phyloP scores from a whole-genome alignment of 2,113 vertebrate genomes.

The Catharus bicknelli region DNA sequence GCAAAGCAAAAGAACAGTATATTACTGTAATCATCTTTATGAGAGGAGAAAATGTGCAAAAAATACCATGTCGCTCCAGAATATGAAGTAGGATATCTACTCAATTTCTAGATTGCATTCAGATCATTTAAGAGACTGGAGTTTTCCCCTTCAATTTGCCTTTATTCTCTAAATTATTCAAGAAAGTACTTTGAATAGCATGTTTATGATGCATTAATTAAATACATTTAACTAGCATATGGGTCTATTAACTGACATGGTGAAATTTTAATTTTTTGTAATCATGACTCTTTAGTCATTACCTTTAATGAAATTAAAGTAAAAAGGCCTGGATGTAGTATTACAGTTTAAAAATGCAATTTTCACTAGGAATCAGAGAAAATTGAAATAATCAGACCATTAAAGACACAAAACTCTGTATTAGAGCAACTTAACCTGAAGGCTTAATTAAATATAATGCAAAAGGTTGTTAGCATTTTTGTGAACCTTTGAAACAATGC shows the following conservation, averaged over 20 bases:
- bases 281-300: conserved; percentile 38
- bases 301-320: conserved; percentile 33
- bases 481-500: conserved; percentile 55
- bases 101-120: neutral
- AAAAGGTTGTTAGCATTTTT: conserved; percentile 36
- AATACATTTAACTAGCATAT: conserved; percentile 34
- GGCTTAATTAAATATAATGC: conserved; percentile 44
- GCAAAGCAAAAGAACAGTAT: neutral
- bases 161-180: conserved; percentile 9
- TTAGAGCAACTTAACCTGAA: conserved; percentile 52
- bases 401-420: conserved; percentile 32
- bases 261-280: conserved; percentile 29
- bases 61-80: neutral
- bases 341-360: conserved; percentile 42
- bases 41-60: neutral
- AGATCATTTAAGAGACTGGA: neutral
- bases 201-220: conserved; percentile 49
- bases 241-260: neutral
- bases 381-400: conserved; percentile 27
- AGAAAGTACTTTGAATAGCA: conserved; percentile 24
- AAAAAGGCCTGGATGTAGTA: conserved; percentile 3
- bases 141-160: conserved; percentile 17
- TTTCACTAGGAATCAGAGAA: conserved; percentile 24
- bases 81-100: neutral
- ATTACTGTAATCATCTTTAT: neutral